phyloP scores from a whole-genome alignment of 2,113 vertebrate species.

The Trichechus manatus region DNA sequence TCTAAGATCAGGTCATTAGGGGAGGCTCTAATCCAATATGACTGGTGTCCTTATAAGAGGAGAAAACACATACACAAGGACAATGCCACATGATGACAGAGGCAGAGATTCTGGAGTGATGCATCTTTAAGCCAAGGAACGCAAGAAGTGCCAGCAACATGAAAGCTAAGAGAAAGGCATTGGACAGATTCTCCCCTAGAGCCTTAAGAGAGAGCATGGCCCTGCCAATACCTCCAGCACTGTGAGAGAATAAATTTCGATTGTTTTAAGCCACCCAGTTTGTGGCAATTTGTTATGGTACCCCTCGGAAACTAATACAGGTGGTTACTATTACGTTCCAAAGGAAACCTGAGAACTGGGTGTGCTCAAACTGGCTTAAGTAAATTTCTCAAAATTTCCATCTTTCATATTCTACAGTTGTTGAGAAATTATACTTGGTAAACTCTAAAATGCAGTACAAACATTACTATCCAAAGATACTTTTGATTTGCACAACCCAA shows the following conservation, averaged over 20 bases:
- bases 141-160: neutral
- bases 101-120: neutral
- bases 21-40: neutral
- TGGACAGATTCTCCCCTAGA: neutral
- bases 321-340: neutral
- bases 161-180: neutral
- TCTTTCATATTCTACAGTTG: neutral
- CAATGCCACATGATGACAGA: neutral
- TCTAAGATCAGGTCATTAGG: neutral
- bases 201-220: neutral
- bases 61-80: neutral
- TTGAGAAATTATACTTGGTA: neutral
- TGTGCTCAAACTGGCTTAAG: neutral
- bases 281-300: neutral
- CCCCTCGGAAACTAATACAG: neutral
- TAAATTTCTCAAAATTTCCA: constrained; percentile 11
- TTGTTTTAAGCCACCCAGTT: neutral
- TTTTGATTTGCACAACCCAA: constrained; percentile 8
- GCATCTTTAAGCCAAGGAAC: neutral
- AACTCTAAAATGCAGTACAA: constrained; percentile 27
- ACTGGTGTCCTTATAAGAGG: neutral
- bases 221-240: neutral
- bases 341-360: constrained; percentile 3
- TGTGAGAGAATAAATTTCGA: neutral
- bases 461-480: neutral